phyloP scores from a whole-genome alignment of 1,140 invertebrate species.

The Heliconius nattereri region DNA sequence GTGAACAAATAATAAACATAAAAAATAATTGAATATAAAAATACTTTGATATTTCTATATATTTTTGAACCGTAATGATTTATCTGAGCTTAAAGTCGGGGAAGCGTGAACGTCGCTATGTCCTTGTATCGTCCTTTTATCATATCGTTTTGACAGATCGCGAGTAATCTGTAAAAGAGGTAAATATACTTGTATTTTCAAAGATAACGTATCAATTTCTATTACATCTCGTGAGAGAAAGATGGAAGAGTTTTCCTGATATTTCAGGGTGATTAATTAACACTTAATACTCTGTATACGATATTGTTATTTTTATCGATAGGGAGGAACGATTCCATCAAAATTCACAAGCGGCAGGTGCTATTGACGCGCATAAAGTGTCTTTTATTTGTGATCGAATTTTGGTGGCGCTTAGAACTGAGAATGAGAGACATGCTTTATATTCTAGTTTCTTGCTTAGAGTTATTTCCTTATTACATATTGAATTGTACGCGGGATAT shows the following conservation, averaged over 20 bases:
- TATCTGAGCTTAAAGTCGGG: background rate
- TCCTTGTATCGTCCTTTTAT: conserved; percentile 14
- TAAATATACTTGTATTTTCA: conserved; percentile 9
- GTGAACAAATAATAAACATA: background rate
- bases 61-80: conserved; percentile 6
- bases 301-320: conserved; percentile 53
- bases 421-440: conserved; percentile 62
- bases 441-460: conserved; percentile 43
- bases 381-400: conserved; percentile 71
- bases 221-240: conserved; percentile 11
- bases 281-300: background rate
- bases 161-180: conserved; percentile 34
- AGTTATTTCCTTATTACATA: conserved; percentile 44
- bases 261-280: conserved; percentile 29
- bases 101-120: background rate
- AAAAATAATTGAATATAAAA: background rate
- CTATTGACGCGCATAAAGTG: conserved; percentile 58
- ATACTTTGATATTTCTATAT: background rate
- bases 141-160: conserved; percentile 25
- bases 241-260: conserved; percentile 15
- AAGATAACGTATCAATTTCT: conserved; percentile 13
- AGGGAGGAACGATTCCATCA: conserved; percentile 41
- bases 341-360: conserved; percentile 64
- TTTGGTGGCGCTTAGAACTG: conserved; percentile 66
- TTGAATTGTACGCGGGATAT: background rate